Base-by-base conservation (phyloP, 2,888 invertebrate species). In the Linyphia triangularis region DNA sequence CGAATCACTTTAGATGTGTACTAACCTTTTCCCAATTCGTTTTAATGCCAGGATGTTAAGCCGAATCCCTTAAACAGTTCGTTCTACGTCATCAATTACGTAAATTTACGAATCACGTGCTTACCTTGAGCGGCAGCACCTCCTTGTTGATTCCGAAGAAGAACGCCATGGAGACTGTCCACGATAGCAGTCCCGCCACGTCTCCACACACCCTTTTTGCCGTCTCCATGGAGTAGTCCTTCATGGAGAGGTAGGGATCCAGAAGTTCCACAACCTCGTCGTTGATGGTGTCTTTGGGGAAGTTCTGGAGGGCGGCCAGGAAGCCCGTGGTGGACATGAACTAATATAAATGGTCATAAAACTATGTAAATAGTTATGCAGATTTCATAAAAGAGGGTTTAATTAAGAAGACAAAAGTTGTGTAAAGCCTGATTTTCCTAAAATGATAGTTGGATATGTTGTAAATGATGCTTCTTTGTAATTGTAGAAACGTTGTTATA, bases 301-400 rank as follows among this genome's bases (percentile, higher is more conserved):
- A 99, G 92, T 97, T 97, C 94, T 98, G 97, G 22, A 99, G 94
- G 92, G 97, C 97, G 4, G 97, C 94, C 61, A 98, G 93, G 92
- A 99, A 99, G 13, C 97, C 98, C 0, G 98, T 96, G 91, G 97
- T 97, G 0, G 98, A 97, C 98, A 99, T 98, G 95, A 99, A 96
- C 95, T 96, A 91, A 2, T 81, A 65, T 2, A 43, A 22, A 19
- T 0, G 9, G 13, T n/a, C n/a, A 61, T 9, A 37, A 92, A 91
- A 72, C 73, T 57, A 19, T 61, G 13, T 30, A 37, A 28, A 0
- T 13, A 9, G 51, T 22, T 7, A 59, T 30, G 13, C 16, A 13
- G 1, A 28, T 10, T 19, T 10, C 6, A 30, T 16, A 2, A 24
- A 33, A 24, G 13, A n/a, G 16, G 63, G 51, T 57, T 6, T 22